These are phyloP conservation scores for Sesia bembeciformis DNA, from an alignment of 2,888 invertebrate genomes.

Conservation along the genomic window DNA sequence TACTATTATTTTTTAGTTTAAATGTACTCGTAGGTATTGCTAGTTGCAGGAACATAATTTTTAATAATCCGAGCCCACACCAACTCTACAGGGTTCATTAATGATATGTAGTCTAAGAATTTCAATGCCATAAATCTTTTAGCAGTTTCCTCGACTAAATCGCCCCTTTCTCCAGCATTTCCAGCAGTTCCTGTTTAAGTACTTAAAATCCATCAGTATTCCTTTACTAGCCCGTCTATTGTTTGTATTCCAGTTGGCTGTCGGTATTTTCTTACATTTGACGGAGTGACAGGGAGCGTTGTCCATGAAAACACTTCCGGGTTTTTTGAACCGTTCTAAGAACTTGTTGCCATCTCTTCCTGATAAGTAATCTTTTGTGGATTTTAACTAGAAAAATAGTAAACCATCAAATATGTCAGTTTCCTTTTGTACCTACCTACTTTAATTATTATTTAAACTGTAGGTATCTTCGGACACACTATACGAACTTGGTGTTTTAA, in stretches of 20 bases:
- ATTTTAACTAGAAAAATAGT: constrained; percentile 1
- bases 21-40: too few relatives aligned
- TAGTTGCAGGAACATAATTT: too few relatives aligned
- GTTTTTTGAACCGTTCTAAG: constrained; percentile 2
- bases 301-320: constrained; percentile 3
- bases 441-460: not conserved
- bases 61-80: too few relatives aligned
- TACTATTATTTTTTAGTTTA: too few relatives aligned
- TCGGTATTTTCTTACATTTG: not conserved
- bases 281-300: constrained; percentile 4
- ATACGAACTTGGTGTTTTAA: too few relatives aligned
- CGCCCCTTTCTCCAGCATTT: too few relatives aligned
- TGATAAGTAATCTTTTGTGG: not conserved
- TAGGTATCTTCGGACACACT: not conserved
- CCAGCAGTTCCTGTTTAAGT: too few relatives aligned
- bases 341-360: not conserved
- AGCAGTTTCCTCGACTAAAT: too few relatives aligned
- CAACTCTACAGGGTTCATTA: too few relatives aligned
- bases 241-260: not conserved
- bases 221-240: not conserved
- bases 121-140: too few relatives aligned
- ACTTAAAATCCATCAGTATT: too few relatives aligned
- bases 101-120: too few relatives aligned
- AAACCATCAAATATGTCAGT: not conserved
- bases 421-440: not conserved